Percentiles rank a stretch among this genome's conserved stretches.
phyloP scores from a whole-genome alignment of 1,140 invertebrate species.

The Drosophila arizonae region DNA sequence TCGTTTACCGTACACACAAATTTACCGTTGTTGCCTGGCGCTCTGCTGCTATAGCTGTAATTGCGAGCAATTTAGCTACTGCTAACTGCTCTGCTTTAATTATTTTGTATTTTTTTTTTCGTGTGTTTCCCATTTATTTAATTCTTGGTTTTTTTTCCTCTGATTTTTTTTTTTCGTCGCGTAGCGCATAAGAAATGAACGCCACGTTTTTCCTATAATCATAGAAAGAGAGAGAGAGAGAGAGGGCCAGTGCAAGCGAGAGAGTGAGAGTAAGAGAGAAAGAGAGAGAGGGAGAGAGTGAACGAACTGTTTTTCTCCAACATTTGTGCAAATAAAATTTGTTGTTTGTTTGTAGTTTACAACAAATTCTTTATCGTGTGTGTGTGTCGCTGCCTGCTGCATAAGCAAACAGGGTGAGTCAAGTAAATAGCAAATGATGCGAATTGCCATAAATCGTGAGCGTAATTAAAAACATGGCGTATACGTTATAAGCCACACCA shows the following conservation, averaged over 20 bases:
- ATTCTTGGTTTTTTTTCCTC: constrained; percentile 7
- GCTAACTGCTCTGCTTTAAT: constrained; percentile 38
- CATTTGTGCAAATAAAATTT: constrained; percentile 42
- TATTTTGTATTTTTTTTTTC: constrained; percentile 36
- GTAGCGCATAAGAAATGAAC: constrained; percentile 60
- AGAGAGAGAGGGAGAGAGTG: constrained; percentile 5
- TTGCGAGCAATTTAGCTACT: constrained; percentile 26
- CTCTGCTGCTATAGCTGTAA: constrained; percentile 19
- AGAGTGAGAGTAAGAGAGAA: neutral
- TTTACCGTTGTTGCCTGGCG: constrained; percentile 22
- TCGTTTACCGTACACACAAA: neutral
- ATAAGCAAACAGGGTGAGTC: constrained; percentile 77
- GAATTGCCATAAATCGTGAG: constrained; percentile 21
- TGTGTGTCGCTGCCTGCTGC: constrained; percentile 70
- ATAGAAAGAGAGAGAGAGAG: constrained; percentile 17
- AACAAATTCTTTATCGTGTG: constrained; percentile 41
- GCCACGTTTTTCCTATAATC: constrained; percentile 57
- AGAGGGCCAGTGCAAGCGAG: neutral
- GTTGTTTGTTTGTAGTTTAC: constrained; percentile 25
- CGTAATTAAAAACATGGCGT: constrained; percentile 24
- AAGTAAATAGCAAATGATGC: constrained; percentile 24
- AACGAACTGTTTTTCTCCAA: constrained; percentile 15
- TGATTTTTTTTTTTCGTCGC: constrained; percentile 24
- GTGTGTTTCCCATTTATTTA: constrained; percentile 41
- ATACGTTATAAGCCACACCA: constrained; percentile 53